Evolutionary conservation across 2,113 vertebrate genomes (phyloP).

Genomic region (Channa maculata): DNA sequence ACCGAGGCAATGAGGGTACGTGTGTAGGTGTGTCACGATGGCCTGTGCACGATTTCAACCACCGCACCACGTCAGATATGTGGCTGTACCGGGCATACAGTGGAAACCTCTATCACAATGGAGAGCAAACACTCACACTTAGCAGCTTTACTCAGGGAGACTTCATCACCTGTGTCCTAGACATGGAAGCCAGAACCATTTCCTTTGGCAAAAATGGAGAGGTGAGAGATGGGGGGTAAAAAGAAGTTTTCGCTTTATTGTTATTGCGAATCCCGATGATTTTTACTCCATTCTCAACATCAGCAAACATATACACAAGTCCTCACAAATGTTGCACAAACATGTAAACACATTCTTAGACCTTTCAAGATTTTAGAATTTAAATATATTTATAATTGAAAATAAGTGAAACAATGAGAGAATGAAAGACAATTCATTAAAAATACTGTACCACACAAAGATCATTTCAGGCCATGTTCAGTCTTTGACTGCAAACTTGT

Average conservation of each 20-base stretch:
- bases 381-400: no score
- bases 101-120: conserved; percentile 86
- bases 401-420: no score
- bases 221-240: conserved; percentile 58
- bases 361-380: no score
- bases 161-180: conserved; percentile 86
- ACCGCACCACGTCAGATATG: conserved; percentile 87
- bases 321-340: no score
- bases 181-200: conserved; percentile 87
- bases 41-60: conserved; percentile 87
- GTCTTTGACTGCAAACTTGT: not conserved
- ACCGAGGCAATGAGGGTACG: conserved; percentile 85
- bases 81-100: conserved; percentile 89
- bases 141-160: conserved; percentile 87
- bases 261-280: no score
- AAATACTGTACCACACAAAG: no score
- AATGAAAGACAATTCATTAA: no score
- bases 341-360: no score
- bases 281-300: no score
- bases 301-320: no score
- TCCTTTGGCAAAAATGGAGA: conserved; percentile 87
- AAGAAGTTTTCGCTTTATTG: not conserved
- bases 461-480: no score
- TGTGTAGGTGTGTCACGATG: conserved; percentile 86
- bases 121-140: conserved; percentile 82